These are phyloP conservation scores for Parotocinclus haroldoi DNA, from an alignment of 2,797 vertebrate species.

Conservation along the genomic window DNA sequence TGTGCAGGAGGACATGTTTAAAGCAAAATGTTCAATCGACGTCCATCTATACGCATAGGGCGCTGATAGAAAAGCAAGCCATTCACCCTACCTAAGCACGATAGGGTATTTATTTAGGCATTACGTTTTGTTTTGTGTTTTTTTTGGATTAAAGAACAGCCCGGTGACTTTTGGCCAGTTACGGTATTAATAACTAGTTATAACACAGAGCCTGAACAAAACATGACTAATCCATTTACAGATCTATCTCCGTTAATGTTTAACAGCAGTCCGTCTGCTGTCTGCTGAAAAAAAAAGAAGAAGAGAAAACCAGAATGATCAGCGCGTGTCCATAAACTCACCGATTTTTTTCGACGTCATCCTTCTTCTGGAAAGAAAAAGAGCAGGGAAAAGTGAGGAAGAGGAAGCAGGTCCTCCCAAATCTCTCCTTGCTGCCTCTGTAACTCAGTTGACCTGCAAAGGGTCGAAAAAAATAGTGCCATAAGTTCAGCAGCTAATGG, in stretches of 20 bases:
- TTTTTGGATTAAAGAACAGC: background rate
- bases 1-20: no score
- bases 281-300: conserved; percentile 56
- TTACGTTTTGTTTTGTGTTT: no score
- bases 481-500: conserved; percentile 21
- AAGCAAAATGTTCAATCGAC: no score
- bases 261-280: conserved; percentile 64
- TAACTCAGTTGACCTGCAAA: conserved; percentile 33
- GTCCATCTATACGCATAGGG: no score
- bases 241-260: conserved; percentile 67
- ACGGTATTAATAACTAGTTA: conserved; percentile 27
- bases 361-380: conserved; percentile 57
- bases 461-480: background rate
- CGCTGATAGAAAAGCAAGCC: no score
- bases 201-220: conserved; percentile 33
- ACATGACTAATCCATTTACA: conserved; percentile 35
- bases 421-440: conserved; percentile 8
- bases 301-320: background rate
- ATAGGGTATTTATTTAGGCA: no score
- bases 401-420: background rate
- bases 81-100: no score
- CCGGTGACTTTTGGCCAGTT: conserved; percentile 28
- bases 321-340: conserved; percentile 55
- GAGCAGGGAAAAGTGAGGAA: conserved; percentile 23
- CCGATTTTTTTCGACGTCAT: conserved; percentile 73